Evolutionary conservation across 2,888 invertebrate genomes (phyloP).

Genomic region (Melinopterus prodromus): DNA sequence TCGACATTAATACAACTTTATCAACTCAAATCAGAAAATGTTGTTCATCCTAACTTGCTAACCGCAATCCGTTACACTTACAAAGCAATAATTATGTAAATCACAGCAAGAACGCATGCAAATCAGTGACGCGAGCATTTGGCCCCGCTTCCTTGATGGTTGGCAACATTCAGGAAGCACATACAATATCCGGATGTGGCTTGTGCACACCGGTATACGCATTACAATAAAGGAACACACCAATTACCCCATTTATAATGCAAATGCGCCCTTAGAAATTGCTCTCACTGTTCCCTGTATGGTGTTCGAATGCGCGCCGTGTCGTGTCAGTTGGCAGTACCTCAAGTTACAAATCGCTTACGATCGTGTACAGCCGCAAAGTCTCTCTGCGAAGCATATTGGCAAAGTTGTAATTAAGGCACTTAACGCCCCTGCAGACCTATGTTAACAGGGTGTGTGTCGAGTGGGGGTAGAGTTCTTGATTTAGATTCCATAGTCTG

Average conservation of each 20-base stretch:
- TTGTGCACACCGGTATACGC: slow-evolving; percentile 32
- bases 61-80: no score
- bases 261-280: slow-evolving; percentile 32
- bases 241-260: slow-evolving; percentile 34
- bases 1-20: no score
- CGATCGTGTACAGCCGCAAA: slow-evolving; percentile 9
- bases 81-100: no score
- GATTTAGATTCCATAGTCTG: background rate
- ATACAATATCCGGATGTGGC: slow-evolving; percentile 31
- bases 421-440: background rate
- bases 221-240: slow-evolving; percentile 36
- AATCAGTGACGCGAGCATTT: no score
- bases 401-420: background rate
- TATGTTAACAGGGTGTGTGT: slow-evolving; percentile 9
- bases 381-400: background rate
- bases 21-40: no score
- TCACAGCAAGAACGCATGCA: no score
- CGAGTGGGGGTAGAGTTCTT: slow-evolving; percentile 5
- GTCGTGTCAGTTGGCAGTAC: slow-evolving; percentile 33
- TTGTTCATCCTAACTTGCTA: no score
- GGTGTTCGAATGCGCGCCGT: slow-evolving; percentile 6
- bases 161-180: slow-evolving; percentile 20
- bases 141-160: background rate
- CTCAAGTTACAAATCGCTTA: slow-evolving; percentile 31
- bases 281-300: slow-evolving; percentile 28